Conservation (phyloP, 2,113 vertebrate genomes). For the Monopterus albus region DNA sequence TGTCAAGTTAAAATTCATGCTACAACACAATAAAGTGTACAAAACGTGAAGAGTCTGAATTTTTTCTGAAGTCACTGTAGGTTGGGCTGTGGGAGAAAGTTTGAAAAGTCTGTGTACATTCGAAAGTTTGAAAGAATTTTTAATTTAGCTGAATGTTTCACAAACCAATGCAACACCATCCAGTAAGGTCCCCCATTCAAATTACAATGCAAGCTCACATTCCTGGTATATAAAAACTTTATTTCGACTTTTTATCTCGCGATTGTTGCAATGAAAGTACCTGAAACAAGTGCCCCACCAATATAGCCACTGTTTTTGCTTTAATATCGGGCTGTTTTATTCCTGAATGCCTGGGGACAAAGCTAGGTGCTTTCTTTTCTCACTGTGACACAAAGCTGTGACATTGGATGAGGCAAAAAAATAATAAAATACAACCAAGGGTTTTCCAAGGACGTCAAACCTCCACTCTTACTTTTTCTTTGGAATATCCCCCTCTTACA, state of each 20-base stretch:
- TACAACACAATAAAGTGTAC: too few relatives aligned
- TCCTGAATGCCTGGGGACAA: not conserved
- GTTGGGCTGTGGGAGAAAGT: too few relatives aligned
- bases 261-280: not conserved
- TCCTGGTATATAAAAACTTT: too few relatives aligned
- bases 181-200: too few relatives aligned
- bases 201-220: too few relatives aligned
- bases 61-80: too few relatives aligned
- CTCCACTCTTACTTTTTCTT: conserved; percentile 52
- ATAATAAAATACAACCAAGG: not conserved
- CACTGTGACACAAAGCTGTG: conserved; percentile 18
- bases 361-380: not conserved
- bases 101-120: too few relatives aligned
- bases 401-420: conserved; percentile 14
- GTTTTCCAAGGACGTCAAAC: conserved; percentile 48
- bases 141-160: too few relatives aligned
- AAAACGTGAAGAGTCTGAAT: too few relatives aligned
- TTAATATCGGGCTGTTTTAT: not conserved
- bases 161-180: too few relatives aligned
- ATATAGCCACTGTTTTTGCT: not conserved
- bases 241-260: not conserved
- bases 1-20: too few relatives aligned
- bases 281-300: not conserved
- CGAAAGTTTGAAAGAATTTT: too few relatives aligned
- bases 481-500: conserved; percentile 40